Conservation (phyloP, 2,797 vertebrate genomes). For the Choloepus didactylus region DNA sequence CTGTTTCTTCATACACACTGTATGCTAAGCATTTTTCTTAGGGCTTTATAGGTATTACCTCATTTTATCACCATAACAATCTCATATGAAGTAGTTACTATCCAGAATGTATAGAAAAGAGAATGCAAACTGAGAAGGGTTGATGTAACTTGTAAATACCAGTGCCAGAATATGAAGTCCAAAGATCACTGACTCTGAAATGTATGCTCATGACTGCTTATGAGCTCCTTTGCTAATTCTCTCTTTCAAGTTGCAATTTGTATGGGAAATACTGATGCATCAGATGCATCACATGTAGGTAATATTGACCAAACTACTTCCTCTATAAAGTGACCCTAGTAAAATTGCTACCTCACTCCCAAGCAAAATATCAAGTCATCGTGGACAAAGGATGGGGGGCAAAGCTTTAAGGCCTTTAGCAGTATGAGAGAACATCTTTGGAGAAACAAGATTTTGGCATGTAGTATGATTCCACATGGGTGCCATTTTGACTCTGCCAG, state of each 20-base stretch:
- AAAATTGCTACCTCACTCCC: neutral
- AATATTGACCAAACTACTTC: neutral
- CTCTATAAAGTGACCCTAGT: neutral
- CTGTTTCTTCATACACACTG: neutral
- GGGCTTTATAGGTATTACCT: neutral
- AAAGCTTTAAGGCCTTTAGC: neutral
- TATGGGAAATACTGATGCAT: neutral
- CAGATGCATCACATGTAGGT: neutral
- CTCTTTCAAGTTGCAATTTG: neutral
- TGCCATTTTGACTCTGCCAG: neutral
- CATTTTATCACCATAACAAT: neutral
- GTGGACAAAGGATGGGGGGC: neutral
- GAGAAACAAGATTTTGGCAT: neutral
- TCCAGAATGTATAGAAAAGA: neutral
- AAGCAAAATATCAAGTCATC: neutral
- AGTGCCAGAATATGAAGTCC: neutral
- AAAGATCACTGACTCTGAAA: neutral
- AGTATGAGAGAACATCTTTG: neutral
- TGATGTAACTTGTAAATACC: slow-evolving; percentile 31
- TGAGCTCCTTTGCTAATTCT: neutral
- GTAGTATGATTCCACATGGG: neutral
- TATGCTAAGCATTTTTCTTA: neutral
- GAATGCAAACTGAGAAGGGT: neutral
- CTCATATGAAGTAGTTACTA: neutral
- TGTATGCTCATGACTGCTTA: neutral